A percentile compares a stretch with the other conserved stretches of the same genome.
phyloP scores from a whole-genome alignment of 2,113 vertebrate species.

The Sinocyclocheilus anshuiensis region DNA sequence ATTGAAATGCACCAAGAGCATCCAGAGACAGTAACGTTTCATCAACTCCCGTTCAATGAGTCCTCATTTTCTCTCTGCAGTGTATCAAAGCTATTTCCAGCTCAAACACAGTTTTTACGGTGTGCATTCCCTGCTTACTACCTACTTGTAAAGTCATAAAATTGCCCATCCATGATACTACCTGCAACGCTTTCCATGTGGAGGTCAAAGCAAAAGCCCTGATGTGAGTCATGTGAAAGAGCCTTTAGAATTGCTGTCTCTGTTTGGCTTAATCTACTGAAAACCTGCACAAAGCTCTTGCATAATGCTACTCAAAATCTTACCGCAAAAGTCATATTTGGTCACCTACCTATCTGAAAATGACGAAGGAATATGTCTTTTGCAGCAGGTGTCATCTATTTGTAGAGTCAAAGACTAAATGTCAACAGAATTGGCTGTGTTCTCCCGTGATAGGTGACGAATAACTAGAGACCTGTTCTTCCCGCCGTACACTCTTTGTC shows the following conservation, averaged over 20 bases:
- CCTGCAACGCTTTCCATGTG: not conserved
- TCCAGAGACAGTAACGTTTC: not conserved
- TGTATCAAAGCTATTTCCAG: not conserved
- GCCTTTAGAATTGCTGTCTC: not conserved
- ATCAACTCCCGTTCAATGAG: not conserved
- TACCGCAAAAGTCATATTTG: not conserved
- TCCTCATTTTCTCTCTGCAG: not conserved
- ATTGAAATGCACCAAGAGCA: not conserved
- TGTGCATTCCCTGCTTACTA: not conserved
- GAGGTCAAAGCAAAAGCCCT: not conserved
- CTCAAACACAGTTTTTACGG: not conserved
- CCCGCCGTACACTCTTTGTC: slow-evolving; percentile 24
- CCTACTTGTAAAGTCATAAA: not conserved
- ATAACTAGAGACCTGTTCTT: slow-evolving; percentile 32
- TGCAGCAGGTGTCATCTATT: slow-evolving; percentile 6
- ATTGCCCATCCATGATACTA: not conserved
- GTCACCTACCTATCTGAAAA: not conserved
- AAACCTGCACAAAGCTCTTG: not conserved
- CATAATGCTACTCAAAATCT: not conserved
- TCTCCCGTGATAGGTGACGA: slow-evolving; percentile 34
- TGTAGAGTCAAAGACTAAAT: slow-evolving; percentile 34
- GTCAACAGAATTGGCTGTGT: slow-evolving; percentile 28
- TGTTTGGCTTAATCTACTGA: not conserved
- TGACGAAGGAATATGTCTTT: not conserved
- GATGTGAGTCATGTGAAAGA: not conserved